Evolutionary conservation across 2,113 vertebrate species (phyloP), one percentile per base, ranked within the genome.

Genomic region (Fregata magnificens): DNA sequence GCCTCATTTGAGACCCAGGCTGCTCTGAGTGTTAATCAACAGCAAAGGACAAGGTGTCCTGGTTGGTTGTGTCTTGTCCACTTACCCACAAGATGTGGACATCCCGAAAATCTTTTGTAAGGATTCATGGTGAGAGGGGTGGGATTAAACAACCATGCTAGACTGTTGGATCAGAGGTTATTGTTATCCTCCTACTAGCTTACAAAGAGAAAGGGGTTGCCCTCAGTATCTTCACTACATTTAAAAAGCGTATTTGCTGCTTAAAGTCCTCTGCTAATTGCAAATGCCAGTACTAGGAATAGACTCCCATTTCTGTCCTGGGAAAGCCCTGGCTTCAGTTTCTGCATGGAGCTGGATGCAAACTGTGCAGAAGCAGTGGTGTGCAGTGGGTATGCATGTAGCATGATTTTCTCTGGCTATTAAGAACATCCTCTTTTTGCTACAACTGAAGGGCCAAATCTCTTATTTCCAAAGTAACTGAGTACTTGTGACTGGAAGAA

Each of bases 291-390:
- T 10, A 6, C 6, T 6, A 19, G 70, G 45, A 13, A 50, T 4
- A 55, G 32, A 67, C 50, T 50, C 16, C 22, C 26, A 18, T 9
- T 49, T 28, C n/a, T 11, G 3, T 7, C 29, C 49, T 19, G 13
- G 55, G 20, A 83, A 49, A 72, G 4, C 6, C 17, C 15, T 31
- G 32, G 47, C 16, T 74, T 45, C 47, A 56, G 21, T 32, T 32
- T 31, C 22, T 34, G 29, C 29, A 2, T 13, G 15, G 52, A 59
- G 7, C 47, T 38, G 14, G 53, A 38, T 19, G 18, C 53, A 32
- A 16, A 15, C 29, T 29, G 25, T 0, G 0, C 6, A 18, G 42
- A 13, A 24, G 16, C 29, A 26, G 28, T 6, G 25, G 7, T 15
- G 29, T 12, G 32, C 10, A 14, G 9, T 9, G 34, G 58, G 34